These are phyloP conservation scores for Phodopus roborovskii DNA, from an alignment of 2,113 vertebrate species.

Conservation along the genomic window DNA sequence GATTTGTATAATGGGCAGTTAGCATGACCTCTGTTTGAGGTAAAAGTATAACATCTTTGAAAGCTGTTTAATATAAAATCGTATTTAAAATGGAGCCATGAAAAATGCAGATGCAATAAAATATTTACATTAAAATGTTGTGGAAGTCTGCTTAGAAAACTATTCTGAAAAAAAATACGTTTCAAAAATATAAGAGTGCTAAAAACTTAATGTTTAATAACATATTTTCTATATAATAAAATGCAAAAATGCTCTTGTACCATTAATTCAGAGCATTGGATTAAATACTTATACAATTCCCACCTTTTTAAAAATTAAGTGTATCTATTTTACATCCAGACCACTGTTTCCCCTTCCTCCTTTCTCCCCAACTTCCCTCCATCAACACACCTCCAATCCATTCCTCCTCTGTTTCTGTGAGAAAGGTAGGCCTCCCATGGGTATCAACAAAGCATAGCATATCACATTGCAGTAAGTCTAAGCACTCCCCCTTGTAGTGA, in stretches of 20 bases:
- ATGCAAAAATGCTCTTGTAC: neutral
- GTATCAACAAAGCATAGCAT: too few relatives aligned
- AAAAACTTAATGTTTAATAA: neutral
- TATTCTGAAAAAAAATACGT: neutral
- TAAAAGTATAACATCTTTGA: neutral
- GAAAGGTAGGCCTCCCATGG: too few relatives aligned
- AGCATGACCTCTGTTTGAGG: neutral
- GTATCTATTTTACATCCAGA: too few relatives aligned
- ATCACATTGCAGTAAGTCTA: too few relatives aligned
- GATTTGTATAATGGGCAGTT: neutral
- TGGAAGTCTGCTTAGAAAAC: neutral
- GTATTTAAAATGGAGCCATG: neutral
- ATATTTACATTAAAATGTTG: neutral
- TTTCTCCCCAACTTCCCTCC: too few relatives aligned
- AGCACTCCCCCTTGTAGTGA: too few relatives aligned
- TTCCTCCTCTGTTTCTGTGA: too few relatives aligned
- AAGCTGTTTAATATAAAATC: neutral
- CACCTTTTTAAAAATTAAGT: neutral
- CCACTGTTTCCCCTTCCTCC: too few relatives aligned
- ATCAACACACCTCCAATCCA: too few relatives aligned
- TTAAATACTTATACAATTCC: neutral
- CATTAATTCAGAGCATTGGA: neutral
- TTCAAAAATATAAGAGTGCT: conserved; percentile 3
- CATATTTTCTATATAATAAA: neutral
- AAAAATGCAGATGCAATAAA: neutral